A percentile compares a stretch with the other conserved stretches of the same genome.
Evolutionary conservation across 2,797 vertebrate genomes (phyloP).

Genomic region (Eremophila alpestris): DNA sequence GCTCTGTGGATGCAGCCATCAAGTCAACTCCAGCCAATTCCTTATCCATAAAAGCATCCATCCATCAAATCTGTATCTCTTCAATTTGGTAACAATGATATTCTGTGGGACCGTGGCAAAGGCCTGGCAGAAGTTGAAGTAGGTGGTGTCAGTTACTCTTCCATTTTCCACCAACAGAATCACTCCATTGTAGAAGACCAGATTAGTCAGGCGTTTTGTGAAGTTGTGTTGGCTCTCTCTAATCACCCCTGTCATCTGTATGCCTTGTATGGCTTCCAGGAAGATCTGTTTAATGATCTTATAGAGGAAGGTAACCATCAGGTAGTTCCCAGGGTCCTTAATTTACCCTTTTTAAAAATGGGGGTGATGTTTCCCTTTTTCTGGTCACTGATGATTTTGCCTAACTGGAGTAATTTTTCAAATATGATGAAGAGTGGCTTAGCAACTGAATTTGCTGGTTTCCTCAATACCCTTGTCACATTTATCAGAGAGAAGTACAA

Average conservation of each 20-base stretch:
- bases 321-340: background rate
- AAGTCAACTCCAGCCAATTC: background rate
- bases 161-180: background rate
- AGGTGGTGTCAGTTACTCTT: background rate
- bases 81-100: background rate
- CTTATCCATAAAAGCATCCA: background rate
- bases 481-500: background rate
- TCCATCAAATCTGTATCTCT: background rate
- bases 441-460: background rate
- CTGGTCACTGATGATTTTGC: background rate
- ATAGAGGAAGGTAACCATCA: accelerated
- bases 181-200: too few relatives aligned
- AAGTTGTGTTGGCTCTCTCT: background rate
- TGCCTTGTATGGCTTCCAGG: background rate
- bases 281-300: background rate
- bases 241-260: background rate
- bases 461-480: background rate
- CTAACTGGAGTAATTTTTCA: background rate
- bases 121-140: background rate
- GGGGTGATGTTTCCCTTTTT: background rate
- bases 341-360: background rate
- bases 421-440: background rate
- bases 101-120: background rate
- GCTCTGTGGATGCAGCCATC: background rate
- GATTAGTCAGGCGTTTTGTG: background rate